phyloP scores from a whole-genome alignment of 1,140 invertebrate genomes.

The Hyles euphorbiae region DNA sequence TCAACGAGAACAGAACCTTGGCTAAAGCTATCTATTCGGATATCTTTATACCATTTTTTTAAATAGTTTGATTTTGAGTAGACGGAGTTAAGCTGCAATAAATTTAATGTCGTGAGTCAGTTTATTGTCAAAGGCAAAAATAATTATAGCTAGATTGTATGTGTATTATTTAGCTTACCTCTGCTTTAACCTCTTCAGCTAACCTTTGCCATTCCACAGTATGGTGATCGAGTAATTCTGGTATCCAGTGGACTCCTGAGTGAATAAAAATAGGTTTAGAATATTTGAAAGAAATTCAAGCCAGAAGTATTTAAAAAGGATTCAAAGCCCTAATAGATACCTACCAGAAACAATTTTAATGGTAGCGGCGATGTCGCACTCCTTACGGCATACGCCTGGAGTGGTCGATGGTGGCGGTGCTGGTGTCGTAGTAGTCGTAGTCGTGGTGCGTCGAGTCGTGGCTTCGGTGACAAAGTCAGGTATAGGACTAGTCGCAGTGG shows the following conservation, averaged over 20 bases:
- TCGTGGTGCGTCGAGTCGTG: slow-evolving; percentile 79
- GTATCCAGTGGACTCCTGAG: slow-evolving; percentile 85
- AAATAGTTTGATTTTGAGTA: slow-evolving; percentile 85
- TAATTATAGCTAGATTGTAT: background rate
- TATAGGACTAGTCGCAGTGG: slow-evolving; percentile 72
- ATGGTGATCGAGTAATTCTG: slow-evolving; percentile 89
- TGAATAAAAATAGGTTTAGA: background rate
- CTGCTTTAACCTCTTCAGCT: slow-evolving; percentile 85
- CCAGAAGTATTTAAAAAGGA: background rate
- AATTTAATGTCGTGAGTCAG: slow-evolving; percentile 5
- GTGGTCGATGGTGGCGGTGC: slow-evolving; percentile 84
- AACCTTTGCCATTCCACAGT: slow-evolving; percentile 90
- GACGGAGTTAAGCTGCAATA: slow-evolving; percentile 85
- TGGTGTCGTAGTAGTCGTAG: slow-evolving; percentile 86
- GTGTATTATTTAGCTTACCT: slow-evolving; percentile 68
- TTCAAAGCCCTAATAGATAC: background rate
- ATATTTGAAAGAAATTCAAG: background rate
- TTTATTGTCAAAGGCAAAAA: background rate
- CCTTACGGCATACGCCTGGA: slow-evolving; percentile 84
- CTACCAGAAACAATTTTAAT: slow-evolving; percentile 85
- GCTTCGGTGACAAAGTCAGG: slow-evolving; percentile 70
- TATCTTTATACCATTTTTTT: slow-evolving; percentile 88
- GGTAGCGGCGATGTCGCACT: slow-evolving; percentile 89
- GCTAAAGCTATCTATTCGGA: slow-evolving; percentile 91
- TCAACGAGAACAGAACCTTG: slow-evolving; percentile 92